Conservation (phyloP, 1,140 invertebrate species). For the Armadillidium nasatum region DNA sequence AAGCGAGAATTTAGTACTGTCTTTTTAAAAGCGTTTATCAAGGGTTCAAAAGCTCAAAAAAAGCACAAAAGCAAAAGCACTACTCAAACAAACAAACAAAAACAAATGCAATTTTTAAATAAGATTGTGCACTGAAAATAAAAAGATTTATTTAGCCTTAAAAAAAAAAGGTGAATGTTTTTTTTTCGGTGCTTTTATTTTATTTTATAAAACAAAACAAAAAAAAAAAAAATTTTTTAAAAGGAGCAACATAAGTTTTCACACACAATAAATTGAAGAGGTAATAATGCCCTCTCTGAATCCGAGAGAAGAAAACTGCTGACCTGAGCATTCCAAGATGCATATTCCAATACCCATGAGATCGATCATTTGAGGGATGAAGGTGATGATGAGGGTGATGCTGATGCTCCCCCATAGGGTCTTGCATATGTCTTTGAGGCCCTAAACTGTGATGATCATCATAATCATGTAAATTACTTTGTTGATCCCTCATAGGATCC, state of each 20-base stretch:
- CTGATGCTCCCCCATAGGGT: neutral
- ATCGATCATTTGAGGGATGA: neutral
- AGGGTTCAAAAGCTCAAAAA: too few relatives aligned
- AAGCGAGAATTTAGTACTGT: too few relatives aligned
- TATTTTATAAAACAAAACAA: neutral
- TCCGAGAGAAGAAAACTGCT: neutral
- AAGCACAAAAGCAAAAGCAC: too few relatives aligned
- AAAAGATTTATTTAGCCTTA: too few relatives aligned
- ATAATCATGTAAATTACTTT: neutral
- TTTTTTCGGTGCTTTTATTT: too few relatives aligned
- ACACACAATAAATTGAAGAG: neutral
- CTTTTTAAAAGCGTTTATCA: too few relatives aligned
- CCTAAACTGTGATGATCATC: neutral
- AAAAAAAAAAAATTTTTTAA: too few relatives aligned
- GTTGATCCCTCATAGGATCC: neutral
- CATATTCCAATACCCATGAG: slow-evolving; percentile 7
- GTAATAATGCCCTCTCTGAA: neutral
- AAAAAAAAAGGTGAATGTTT: too few relatives aligned
- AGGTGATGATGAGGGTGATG: neutral
- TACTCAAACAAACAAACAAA: too few relatives aligned
- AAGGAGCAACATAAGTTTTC: neutral
- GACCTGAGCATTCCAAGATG: slow-evolving; percentile 11
- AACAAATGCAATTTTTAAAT: too few relatives aligned
- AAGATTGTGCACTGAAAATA: too few relatives aligned
- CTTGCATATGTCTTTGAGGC: neutral